phyloP scores from a whole-genome alignment of 2,113 vertebrate genomes.

The Cyanocitta stelleri region DNA sequence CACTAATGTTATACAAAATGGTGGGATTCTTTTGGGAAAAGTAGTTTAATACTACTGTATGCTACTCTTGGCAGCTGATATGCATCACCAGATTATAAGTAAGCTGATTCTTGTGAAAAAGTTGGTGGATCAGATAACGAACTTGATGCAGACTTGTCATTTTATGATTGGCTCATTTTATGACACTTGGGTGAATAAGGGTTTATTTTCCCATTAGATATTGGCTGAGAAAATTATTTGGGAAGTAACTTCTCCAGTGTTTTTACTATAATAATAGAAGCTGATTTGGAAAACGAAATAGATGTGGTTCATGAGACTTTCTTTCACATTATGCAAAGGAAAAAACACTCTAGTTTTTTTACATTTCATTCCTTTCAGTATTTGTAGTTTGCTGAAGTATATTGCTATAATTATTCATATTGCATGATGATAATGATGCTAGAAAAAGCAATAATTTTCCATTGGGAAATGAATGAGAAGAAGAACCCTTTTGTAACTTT shows the following conservation, averaged over 20 bases:
- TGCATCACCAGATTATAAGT: background rate
- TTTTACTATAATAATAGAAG: background rate
- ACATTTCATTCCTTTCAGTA: background rate
- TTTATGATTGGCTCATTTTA: conserved; percentile 4
- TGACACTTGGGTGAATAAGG: background rate
- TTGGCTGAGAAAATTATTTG: background rate
- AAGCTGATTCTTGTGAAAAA: conserved; percentile 27
- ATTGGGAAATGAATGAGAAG: background rate
- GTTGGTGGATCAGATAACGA: background rate
- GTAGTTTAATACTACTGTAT: background rate
- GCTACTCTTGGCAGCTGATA: background rate
- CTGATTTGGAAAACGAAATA: background rate
- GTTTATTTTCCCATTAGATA: background rate
- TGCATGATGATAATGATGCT: background rate
- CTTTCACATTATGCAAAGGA: background rate
- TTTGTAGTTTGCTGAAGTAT: background rate
- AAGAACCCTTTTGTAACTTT: background rate
- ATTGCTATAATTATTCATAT: background rate
- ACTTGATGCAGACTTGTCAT: background rate
- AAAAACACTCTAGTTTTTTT: background rate
- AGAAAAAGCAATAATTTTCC: background rate
- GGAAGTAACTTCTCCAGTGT: background rate
- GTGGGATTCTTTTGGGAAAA: background rate
- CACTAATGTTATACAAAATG: background rate
- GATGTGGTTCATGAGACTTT: background rate